Conservation (phyloP, 2,113 vertebrate species). For the Columba livia region DNA sequence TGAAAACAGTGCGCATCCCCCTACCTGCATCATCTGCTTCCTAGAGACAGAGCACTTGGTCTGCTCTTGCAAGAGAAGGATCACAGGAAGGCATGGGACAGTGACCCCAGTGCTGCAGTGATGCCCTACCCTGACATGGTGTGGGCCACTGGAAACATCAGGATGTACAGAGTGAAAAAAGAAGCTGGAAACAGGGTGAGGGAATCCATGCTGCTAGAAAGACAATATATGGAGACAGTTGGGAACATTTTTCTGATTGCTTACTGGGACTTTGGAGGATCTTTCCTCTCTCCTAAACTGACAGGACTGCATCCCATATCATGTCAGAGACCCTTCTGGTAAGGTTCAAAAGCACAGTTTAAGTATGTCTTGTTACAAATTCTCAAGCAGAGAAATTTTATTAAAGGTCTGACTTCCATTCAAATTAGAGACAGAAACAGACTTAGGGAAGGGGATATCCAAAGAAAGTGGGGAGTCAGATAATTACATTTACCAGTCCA, state of each 20-base stretch:
- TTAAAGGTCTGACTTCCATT: neutral
- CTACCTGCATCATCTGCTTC: neutral
- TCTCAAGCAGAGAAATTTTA: neutral
- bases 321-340: neutral
- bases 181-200: neutral
- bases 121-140: neutral
- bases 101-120: neutral
- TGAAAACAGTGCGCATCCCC: neutral
- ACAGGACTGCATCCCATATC: neutral
- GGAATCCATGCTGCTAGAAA: neutral
- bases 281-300: neutral
- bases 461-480: neutral
- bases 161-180: neutral
- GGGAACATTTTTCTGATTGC: neutral
- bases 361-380: neutral
- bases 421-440: neutral
- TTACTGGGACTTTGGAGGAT: neutral
- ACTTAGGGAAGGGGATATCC: neutral
- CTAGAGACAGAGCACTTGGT: neutral
- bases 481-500: neutral
- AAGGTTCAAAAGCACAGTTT: neutral
- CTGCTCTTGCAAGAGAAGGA: neutral
- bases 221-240: neutral
- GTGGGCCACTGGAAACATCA: neutral
- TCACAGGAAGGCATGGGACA: neutral